Evolutionary conservation across 2,888 invertebrate species (phyloP).

Genomic region (Synergus itoensis): DNA sequence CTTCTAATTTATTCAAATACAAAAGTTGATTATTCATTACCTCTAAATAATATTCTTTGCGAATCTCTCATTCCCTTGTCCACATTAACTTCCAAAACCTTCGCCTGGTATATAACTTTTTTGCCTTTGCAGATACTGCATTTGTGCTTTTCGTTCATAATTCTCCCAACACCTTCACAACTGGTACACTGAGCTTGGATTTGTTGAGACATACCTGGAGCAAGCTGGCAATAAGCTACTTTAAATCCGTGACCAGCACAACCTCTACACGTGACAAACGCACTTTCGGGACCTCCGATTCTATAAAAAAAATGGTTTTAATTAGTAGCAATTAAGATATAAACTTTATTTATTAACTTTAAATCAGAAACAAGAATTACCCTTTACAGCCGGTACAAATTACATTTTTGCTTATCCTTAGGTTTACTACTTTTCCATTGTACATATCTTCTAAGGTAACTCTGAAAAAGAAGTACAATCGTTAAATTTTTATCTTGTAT

Average conservation of each 20-base stretch:
- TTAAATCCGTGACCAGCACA: slow-evolving; percentile 90
- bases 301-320: slow-evolving; percentile 64
- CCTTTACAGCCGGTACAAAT: slow-evolving; percentile 89
- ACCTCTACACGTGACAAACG: slow-evolving; percentile 82
- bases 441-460: slow-evolving; percentile 95
- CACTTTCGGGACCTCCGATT: slow-evolving; percentile 85
- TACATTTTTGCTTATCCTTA: slow-evolving; percentile 90
- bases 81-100: slow-evolving; percentile 91
- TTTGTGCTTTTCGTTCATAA: slow-evolving; percentile 89
- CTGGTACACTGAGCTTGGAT: slow-evolving; percentile 82
- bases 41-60: slow-evolving; percentile 90
- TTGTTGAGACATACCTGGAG: slow-evolving; percentile 83
- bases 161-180: slow-evolving; percentile 86
- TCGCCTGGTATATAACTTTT: slow-evolving; percentile 89
- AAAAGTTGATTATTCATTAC: slow-evolving; percentile 19
- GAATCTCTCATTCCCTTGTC: slow-evolving; percentile 94
- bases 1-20: neutral
- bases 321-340: neutral
- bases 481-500: slow-evolving; percentile 6
- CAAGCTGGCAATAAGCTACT: slow-evolving; percentile 85
- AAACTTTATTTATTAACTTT: neutral
- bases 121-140: slow-evolving; percentile 91
- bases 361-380: slow-evolving; percentile 69
- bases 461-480: slow-evolving; percentile 73
- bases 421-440: slow-evolving; percentile 91